Conservation (phyloP, 2,797 vertebrate species). For the Alexandromys oeconomus region DNA sequence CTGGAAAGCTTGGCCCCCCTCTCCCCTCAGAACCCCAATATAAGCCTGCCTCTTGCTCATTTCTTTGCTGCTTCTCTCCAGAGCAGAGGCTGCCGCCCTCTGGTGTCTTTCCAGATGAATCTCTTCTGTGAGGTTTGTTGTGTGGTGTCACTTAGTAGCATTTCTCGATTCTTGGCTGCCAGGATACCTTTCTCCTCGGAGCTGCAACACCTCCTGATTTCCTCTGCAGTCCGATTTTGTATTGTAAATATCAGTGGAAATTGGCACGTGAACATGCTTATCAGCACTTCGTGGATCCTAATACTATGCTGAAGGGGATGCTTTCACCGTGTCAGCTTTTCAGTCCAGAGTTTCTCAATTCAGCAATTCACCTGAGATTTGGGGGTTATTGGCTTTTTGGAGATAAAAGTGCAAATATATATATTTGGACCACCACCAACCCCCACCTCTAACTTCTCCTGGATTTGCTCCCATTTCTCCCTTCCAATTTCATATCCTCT, state of each 20-base stretch:
- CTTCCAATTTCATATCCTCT: neutral
- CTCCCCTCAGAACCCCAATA: neutral
- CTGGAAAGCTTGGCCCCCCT: neutral
- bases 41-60: neutral
- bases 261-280: neutral
- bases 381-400: neutral
- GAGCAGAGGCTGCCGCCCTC: neutral
- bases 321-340: neutral
- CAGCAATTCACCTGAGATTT: neutral
- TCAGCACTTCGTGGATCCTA: neutral
- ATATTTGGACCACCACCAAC: neutral
- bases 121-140: neutral
- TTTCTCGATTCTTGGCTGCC: neutral
- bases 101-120: neutral
- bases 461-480: neutral
- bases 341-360: neutral
- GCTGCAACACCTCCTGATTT: neutral
- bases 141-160: neutral
- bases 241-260: too few species aligned
- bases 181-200: neutral
- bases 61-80: neutral
- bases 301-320: neutral
- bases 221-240: too few species aligned
- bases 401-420: neutral
- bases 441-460: neutral